Conservation (phyloP, 2,113 vertebrate species). For the Campylomormyrus numenius region DNA sequence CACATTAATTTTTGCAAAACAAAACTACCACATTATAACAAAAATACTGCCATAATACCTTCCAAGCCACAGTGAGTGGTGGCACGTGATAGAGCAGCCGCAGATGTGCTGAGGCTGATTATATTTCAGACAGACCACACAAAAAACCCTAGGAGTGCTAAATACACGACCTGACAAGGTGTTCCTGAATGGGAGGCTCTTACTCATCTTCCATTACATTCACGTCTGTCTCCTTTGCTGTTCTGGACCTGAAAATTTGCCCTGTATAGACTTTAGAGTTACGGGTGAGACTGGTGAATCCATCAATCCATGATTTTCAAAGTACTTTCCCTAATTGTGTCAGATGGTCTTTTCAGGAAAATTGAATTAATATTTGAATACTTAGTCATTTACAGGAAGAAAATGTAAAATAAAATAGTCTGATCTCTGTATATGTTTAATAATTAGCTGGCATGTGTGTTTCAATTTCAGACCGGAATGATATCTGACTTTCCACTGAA, state of each 20-base stretch:
- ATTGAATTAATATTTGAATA: not conserved
- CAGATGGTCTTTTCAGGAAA: not conserved
- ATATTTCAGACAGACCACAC: not conserved
- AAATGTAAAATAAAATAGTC: not conserved
- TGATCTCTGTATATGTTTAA: not conserved
- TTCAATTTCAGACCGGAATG: not conserved
- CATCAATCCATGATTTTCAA: not conserved
- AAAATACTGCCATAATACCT: not conserved
- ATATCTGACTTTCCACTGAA: not conserved
- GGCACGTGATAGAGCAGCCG: not conserved
- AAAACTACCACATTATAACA: not conserved
- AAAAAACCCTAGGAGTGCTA: not conserved
- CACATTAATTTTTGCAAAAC: not conserved
- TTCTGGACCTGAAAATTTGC: not conserved
- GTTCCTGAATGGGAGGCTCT: not conserved
- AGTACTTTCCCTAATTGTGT: not conserved
- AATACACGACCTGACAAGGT: not conserved
- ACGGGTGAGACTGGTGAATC: not conserved
- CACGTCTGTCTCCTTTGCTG: not conserved
- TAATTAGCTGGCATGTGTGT: not conserved
- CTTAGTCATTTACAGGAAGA: not conserved
- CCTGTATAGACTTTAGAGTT: not conserved
- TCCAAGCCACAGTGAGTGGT: not conserved
- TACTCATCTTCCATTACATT: not conserved
- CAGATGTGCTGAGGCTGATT: not conserved